Percentiles rank a stretch among this genome's conserved stretches.
Evolutionary conservation across 2,113 vertebrate species (phyloP).

Genomic region (Clarias macrocephalus): DNA sequence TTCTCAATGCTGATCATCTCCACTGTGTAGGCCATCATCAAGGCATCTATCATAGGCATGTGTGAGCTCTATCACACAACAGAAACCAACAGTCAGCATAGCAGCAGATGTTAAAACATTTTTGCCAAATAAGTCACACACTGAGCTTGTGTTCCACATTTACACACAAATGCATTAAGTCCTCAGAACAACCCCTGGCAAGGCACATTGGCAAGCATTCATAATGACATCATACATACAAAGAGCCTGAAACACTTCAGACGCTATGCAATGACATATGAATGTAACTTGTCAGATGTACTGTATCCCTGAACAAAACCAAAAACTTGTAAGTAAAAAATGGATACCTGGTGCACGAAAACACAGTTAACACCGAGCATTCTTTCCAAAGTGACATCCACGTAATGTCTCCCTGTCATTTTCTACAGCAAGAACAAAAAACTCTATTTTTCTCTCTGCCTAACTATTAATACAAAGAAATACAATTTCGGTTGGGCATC

Average conservation of each 20-base stretch:
- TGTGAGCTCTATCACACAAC: slow-evolving; percentile 81
- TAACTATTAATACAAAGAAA: too few species aligned
- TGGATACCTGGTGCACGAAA: not conserved
- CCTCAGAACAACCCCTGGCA: not conserved
- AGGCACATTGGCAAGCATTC: not conserved
- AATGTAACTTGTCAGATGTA: not conserved
- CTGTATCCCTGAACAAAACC: not conserved
- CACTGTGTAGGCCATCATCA: slow-evolving; percentile 98
- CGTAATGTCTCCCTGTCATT: too few species aligned
- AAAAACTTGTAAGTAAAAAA: not conserved
- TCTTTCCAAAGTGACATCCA: not conserved
- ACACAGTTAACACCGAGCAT: not conserved
- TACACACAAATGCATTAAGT: not conserved
- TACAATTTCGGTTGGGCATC: too few species aligned
- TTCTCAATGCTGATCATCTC: slow-evolving; percentile 99
- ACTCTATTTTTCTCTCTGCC: too few species aligned
- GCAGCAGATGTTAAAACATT: not conserved
- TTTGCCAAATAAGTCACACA: not conserved
- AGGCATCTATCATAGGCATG: slow-evolving; percentile 95
- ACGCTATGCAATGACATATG: not conserved
- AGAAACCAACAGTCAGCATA: not conserved
- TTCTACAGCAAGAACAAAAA: too few species aligned
- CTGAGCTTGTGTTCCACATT: not conserved
- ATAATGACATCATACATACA: not conserved
- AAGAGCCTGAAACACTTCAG: not conserved